Evolutionary conservation across 2,113 vertebrate genomes (phyloP), one percentile per base, ranked within the genome.

Genomic region (Asarcornis scutulata): DNA sequence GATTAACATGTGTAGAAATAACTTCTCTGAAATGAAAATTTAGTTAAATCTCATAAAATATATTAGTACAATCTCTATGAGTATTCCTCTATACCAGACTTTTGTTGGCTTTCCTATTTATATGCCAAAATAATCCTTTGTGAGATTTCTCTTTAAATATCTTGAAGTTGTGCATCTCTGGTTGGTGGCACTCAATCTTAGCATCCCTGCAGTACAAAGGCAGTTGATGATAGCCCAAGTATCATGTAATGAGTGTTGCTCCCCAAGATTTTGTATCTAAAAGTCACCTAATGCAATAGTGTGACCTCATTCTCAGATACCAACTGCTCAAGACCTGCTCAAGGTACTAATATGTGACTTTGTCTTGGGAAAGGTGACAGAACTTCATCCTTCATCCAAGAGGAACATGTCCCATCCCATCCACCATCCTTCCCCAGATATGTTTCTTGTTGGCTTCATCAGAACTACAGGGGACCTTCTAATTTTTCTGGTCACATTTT

Each of bases 401-500:
- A 71, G 38, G 11, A 36, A 18, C 14, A 10, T 1, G 7, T 76
- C 69, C 56, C 22, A 3, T 81, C 64, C 80, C 74, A 27, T 68
- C 80, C 74, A 27, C 76, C 60, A 78, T 56, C 64, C 73, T 91
- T 91, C 79, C 4, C 6, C 60, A 81, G 63, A 44, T 52, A 58
- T 11, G 29, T 68, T 89, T 89, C 80, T 48, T 53, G 53, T 69
- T 76, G 44, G 64, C 55, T 92, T 94, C 83, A 93, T 93, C 90
- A 84, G 86, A 94, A 84, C 73, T 88, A 80, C 80, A 75, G 86
- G 73, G 69, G 17, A 93, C 62, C 69, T 91, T 92, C 88, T 92
- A 89, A 96, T 96, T 93, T 93, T 93, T 95, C 81, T 85, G 69
- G 77, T 94, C 86, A 87, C 62, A 79, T 69, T 88, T 94, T 93